Evolutionary conservation across 2,113 vertebrate species (phyloP).

Genomic region (Nothocercus julius): DNA sequence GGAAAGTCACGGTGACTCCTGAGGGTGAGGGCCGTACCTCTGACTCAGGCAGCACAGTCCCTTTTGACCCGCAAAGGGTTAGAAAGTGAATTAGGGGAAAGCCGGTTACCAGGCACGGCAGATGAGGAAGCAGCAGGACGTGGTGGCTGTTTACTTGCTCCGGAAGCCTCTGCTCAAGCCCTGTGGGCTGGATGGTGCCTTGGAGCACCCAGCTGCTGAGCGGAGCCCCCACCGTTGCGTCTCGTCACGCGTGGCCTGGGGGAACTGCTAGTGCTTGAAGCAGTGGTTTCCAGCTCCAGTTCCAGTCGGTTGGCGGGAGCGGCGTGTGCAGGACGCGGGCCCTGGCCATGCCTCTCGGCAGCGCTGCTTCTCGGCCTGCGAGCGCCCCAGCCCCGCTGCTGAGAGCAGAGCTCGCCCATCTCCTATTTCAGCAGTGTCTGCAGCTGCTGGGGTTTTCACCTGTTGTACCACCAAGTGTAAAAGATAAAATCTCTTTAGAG

Average conservation of each 20-base stretch:
- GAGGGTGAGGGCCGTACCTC: not conserved
- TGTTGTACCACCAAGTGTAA: not conserved
- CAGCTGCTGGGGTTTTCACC: not conserved
- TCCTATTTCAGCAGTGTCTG: not conserved
- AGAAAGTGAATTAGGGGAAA: not conserved
- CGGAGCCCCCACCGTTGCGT: too few relatives aligned
- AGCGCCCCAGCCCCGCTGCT: not conserved
- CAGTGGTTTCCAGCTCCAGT: not conserved
- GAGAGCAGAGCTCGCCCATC: rapidly evolving
- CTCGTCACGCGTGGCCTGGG: rapidly evolving
- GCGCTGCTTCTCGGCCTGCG: rapidly evolving
- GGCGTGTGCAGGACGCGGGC: not conserved
- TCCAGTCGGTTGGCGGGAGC: not conserved
- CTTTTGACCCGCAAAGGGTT: not conserved
- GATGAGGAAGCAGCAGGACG: not conserved
- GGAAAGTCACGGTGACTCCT: not conserved
- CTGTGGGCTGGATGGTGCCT: not conserved
- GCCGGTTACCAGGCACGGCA: not conserved
- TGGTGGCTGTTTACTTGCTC: not conserved
- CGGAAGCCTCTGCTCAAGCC: not conserved
- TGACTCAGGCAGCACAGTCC: not conserved
- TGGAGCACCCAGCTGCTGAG: not conserved
- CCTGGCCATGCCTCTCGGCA: not conserved
- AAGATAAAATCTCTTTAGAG: constrained; percentile 5
- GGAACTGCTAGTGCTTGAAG: not conserved